Percentiles rank a stretch among this genome's conserved stretches.
These are phyloP conservation scores for Microdon myrmicae DNA, from an alignment of 2,888 invertebrate species.

Conservation along the genomic window DNA sequence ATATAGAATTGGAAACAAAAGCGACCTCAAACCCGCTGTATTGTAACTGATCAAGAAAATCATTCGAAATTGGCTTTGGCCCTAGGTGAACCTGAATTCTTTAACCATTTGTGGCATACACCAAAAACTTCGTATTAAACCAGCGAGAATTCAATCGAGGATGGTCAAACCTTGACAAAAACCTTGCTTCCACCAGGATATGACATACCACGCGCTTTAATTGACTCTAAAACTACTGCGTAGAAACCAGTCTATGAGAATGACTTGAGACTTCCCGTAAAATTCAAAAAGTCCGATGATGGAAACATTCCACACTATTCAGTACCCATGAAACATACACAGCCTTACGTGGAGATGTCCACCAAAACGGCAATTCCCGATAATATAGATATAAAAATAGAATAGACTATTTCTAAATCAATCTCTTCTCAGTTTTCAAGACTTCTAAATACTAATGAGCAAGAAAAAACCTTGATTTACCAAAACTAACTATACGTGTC, in stretches of 20 bases:
- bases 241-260: slow-evolving; percentile 65
- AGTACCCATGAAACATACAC: slow-evolving; percentile 63
- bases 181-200: slow-evolving; percentile 62
- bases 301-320: slow-evolving; percentile 58
- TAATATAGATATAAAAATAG: slow-evolving; percentile 64
- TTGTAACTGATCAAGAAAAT: slow-evolving; percentile 64
- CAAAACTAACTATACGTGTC: too few relatives aligned
- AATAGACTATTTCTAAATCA: slow-evolving; percentile 65
- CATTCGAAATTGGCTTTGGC: slow-evolving; percentile 44
- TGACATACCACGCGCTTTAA: slow-evolving; percentile 63
- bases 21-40: slow-evolving; percentile 77
- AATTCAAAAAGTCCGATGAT: slow-evolving; percentile 59
- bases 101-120: slow-evolving; percentile 64
- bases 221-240: slow-evolving; percentile 61
- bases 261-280: slow-evolving; percentile 64
- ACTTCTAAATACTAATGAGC: slow-evolving; percentile 64
- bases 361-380: slow-evolving; percentile 63
- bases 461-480: too few relatives aligned
- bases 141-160: slow-evolving; percentile 58
- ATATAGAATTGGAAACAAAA: slow-evolving; percentile 76
- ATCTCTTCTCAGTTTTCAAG: slow-evolving; percentile 67
- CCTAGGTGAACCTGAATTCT: slow-evolving; percentile 59
- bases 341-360: slow-evolving; percentile 65
- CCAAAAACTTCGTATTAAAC: slow-evolving; percentile 61
- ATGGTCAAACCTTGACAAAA: slow-evolving; percentile 54